Evolutionary conservation across 37 sponge, comb jelly and placozoan genomes (phyloP).

Genomic region (Aphrocallistes beatrix): DNA sequence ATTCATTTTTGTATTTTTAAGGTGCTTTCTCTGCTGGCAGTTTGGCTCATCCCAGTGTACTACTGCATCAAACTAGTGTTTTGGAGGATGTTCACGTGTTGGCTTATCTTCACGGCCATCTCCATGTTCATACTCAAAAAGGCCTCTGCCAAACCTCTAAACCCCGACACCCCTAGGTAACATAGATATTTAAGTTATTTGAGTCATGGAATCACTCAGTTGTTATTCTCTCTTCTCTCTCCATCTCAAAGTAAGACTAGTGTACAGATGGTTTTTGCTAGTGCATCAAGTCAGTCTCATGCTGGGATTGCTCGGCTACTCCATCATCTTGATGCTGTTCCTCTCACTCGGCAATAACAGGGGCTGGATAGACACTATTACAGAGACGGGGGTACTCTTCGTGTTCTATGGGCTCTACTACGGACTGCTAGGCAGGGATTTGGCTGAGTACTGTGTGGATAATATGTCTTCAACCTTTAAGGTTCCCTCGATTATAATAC

Average conservation of each 20-base stretch:
- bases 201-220: not conserved
- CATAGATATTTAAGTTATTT: not conserved
- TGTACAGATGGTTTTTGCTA: conserved; percentile 91
- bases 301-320: conserved; percentile 72
- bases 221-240: not conserved
- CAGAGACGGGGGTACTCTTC: conserved; percentile 32
- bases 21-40: conserved; percentile 58
- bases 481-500: too few species aligned
- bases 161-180: conserved; percentile 64
- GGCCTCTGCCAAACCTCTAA: conserved; percentile 53
- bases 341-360: conserved; percentile 51
- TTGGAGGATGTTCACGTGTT: conserved; percentile 70
- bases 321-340: conserved; percentile 57
- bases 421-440: conserved; percentile 92
- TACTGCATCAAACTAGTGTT: conserved; percentile 32
- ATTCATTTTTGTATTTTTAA: not conserved
- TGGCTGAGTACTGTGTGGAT: conserved; percentile 90
- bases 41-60: conserved; percentile 76
- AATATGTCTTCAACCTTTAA: conserved; percentile 80
- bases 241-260: conserved; percentile 47
- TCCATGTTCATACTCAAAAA: conserved; percentile 63
- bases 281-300: conserved; percentile 66
- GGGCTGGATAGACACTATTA: not conserved
- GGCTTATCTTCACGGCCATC: conserved; percentile 67
- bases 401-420: conserved; percentile 95